Conservation (phyloP, 2,797 vertebrate genomes). For the Erpetoichthys calabaricus region DNA sequence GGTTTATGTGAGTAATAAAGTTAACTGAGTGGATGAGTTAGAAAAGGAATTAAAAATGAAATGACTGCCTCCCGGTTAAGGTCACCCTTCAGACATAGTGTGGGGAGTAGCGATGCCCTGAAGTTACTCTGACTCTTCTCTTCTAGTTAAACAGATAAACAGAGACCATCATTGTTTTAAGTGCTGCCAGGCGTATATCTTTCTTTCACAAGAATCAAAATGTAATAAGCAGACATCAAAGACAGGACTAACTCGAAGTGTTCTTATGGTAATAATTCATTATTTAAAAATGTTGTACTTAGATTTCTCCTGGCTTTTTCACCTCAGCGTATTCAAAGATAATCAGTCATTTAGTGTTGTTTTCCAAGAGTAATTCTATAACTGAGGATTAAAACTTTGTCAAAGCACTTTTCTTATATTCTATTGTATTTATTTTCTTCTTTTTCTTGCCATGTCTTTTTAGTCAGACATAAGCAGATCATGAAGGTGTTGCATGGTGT, state of each 20-base stretch:
- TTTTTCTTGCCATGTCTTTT: no score
- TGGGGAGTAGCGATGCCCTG: not conserved
- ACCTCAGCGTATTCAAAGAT: not conserved
- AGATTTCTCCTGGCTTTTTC: not conserved
- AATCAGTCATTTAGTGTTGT: not conserved
- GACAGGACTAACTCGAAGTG: not conserved
- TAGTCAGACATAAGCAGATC: no score
- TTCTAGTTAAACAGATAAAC: not conserved
- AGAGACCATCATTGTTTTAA: not conserved
- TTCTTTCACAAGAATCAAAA: not conserved
- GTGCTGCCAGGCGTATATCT: not conserved
- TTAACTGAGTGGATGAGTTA: not conserved
- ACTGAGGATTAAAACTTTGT: no score
- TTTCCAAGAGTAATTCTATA: no score
- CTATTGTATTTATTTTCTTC: no score
- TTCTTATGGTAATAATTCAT: not conserved
- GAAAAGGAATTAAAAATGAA: conserved; percentile 2
- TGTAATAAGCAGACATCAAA: not conserved
- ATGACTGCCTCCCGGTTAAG: not conserved
- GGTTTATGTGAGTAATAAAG: not conserved
- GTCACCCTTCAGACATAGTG: not conserved
- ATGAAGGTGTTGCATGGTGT: no score
- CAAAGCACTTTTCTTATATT: no score
- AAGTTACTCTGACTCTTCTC: not conserved
- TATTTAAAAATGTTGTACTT: not conserved